Conservation (phyloP, 1,140 invertebrate genomes). For the Leptonema lineaticorne region DNA sequence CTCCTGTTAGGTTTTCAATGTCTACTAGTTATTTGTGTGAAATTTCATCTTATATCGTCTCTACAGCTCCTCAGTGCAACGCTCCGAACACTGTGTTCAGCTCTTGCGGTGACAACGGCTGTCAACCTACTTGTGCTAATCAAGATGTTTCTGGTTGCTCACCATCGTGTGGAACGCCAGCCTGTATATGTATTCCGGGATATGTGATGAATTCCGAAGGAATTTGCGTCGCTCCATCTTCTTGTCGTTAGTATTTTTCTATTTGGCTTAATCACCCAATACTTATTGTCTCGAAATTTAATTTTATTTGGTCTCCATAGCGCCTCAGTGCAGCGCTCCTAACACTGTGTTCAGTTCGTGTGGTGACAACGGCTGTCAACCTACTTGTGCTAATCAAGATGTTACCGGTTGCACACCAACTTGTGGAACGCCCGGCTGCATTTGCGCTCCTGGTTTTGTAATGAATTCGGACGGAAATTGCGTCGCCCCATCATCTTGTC, state of each 20-base stretch:
- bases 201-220: constrained; percentile 11
- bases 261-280: background rate
- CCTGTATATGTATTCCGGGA: constrained; percentile 4
- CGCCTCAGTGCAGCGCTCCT: background rate
- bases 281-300: no score
- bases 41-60: background rate
- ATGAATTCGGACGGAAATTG: no score
- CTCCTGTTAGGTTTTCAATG: no score
- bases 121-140: constrained; percentile 19
- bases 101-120: constrained; percentile 19
- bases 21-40: no score
- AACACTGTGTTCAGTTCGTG: background rate
- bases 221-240: constrained; percentile 3
- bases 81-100: constrained; percentile 1
- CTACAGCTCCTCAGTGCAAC: no score
- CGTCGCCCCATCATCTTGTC: no score
- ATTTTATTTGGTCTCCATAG: no score
- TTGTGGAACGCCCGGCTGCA: no score
- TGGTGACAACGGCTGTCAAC: background rate
- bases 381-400: no score
- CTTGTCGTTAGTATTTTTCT: constrained; percentile 2
- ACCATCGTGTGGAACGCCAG: background rate
- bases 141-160: background rate
- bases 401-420: no score
- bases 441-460: no score